phyloP scores from a whole-genome alignment of 2,888 invertebrate genomes.

The Bruchidius siliquastri region DNA sequence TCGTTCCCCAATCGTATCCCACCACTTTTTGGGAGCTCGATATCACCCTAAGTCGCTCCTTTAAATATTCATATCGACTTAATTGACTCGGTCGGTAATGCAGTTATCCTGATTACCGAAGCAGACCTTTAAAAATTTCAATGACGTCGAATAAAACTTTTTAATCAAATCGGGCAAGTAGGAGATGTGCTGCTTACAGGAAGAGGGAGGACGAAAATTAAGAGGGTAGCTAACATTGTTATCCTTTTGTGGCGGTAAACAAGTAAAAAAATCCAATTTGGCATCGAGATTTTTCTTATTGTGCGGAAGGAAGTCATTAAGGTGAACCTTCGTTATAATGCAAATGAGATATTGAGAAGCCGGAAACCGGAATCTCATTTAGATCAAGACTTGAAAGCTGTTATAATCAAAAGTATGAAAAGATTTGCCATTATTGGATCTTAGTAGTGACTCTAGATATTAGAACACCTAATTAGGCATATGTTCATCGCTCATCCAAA shows the following conservation, averaged over 20 bases:
- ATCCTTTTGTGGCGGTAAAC: slow-evolving; percentile 37
- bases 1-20: neutral
- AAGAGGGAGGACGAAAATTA: slow-evolving; percentile 29
- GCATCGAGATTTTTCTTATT: slow-evolving; percentile 6
- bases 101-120: slow-evolving; percentile 42
- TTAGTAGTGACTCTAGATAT: too few relatives aligned
- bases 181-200: slow-evolving; percentile 15
- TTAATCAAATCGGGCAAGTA: slow-evolving; percentile 39
- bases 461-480: too few relatives aligned
- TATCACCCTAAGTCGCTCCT: neutral
- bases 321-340: neutral
- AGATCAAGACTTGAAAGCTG: neutral
- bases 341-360: neutral
- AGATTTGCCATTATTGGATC: too few relatives aligned
- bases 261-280: slow-evolving; percentile 25
- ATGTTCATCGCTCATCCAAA: too few relatives aligned
- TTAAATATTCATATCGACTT: slow-evolving; percentile 44
- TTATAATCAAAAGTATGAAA: too few relatives aligned
- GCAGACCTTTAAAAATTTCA: slow-evolving; percentile 38
- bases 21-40: neutral
- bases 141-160: slow-evolving; percentile 38
- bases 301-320: neutral
- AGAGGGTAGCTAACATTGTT: slow-evolving; percentile 39
- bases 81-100: slow-evolving; percentile 43
- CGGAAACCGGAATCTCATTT: neutral